Percentiles rank a stretch among this genome's conserved stretches.
Conservation (phyloP, 2,113 vertebrate species). For the Cochlearius cochlearius region DNA sequence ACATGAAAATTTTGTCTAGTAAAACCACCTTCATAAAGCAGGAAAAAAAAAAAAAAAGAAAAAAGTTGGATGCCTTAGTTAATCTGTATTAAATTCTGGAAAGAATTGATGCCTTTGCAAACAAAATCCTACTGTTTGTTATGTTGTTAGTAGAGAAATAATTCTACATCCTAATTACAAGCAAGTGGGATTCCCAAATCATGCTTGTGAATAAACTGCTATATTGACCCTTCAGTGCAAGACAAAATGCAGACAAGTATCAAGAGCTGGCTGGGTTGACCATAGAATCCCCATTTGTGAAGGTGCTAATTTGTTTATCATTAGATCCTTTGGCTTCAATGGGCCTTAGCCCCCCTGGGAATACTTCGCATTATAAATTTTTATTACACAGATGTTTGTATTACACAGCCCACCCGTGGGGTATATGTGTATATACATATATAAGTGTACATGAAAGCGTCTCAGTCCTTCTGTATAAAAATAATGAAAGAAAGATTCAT, state of each 20-base stretch:
- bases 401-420: background rate
- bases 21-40: background rate
- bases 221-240: background rate
- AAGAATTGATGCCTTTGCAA: background rate
- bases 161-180: background rate
- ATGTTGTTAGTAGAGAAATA: background rate
- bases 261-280: background rate
- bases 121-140: background rate
- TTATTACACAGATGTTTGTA: background rate
- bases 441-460: background rate
- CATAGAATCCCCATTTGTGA: background rate
- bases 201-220: background rate
- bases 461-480: background rate
- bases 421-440: background rate
- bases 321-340: background rate
- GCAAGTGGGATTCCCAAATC: background rate
- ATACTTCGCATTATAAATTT: background rate
- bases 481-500: background rate
- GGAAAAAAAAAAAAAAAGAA: background rate
- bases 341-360: background rate
- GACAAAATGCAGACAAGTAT: background rate
- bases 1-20: background rate
- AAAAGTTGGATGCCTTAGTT: background rate
- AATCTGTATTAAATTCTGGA: background rate
- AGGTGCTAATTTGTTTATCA: background rate